Evolutionary conservation across 2,113 vertebrate genomes (phyloP).

Genomic region (Odocoileus hemionus): DNA sequence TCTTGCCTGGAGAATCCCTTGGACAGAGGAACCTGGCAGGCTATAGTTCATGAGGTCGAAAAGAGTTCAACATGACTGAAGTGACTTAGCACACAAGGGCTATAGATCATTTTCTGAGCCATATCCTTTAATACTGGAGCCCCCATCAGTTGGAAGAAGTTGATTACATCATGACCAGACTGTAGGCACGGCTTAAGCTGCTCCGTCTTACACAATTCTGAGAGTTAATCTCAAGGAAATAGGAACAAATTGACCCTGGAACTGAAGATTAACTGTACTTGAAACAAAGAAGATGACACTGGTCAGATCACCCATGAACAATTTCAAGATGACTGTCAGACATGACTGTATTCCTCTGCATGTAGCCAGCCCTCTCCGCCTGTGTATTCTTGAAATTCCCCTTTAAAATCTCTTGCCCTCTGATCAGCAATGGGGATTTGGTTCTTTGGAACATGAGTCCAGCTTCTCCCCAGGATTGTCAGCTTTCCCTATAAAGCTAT

Average conservation of each 20-base stretch:
- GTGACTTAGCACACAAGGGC: background rate
- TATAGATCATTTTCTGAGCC: background rate
- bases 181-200: background rate
- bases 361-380: background rate
- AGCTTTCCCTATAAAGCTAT: background rate
- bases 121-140: background rate
- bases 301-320: background rate
- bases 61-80: background rate
- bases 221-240: background rate
- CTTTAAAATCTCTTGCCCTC: background rate
- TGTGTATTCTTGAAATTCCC: background rate
- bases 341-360: background rate
- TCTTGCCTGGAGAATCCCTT: background rate
- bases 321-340: background rate
- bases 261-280: background rate
- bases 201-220: background rate
- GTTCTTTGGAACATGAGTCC: background rate
- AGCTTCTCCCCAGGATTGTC: background rate
- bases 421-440: background rate
- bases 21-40: background rate
- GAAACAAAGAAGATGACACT: background rate
- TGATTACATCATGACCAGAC: background rate
- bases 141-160: background rate
- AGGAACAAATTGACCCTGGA: background rate
- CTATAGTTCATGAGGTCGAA: background rate